Base-by-base conservation (phyloP, 2,888 invertebrate species). In the Apotomis betuletana region DNA sequence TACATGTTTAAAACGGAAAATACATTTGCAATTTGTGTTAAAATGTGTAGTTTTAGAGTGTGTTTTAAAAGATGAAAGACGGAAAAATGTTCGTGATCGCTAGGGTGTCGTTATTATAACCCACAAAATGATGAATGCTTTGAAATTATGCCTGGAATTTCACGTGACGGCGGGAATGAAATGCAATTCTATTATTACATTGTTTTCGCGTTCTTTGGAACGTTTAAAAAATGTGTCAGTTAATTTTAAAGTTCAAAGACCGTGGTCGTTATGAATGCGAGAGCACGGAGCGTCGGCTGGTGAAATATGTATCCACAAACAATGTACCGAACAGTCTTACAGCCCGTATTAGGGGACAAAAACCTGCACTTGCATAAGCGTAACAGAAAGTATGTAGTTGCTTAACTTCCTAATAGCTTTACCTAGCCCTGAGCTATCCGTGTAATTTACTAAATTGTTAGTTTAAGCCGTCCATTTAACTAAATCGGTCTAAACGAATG, bases 1-100 rank as follows among this genome's bases (percentile, higher is more conserved):
- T 82, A 87, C 90, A 88, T 92, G 92, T 91, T 91, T 86, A 92
- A 91, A 90, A 88, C 89, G 90, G 91, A 90, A 88, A 90, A 90
- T 86, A 85, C 84, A 85, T 80, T 85, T 87, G 85, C 87, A 80
- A 75, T 75, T 80, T 87, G 85, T 90, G 82, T 83, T 86, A 90
- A 89, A 67, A 80, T 80, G 80, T 77, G 77, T 70, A 78, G 73
- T 82, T 86, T 85, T 60, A 84, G 88, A 87, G 87, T 85, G 83
- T 77, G 82, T 84, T 86, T 87, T 83, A 87, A 70, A 69, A 71
- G 61, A 60, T 27, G 5, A 36, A 69, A 57, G 54, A 38, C 44
- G 27, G 46, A 65, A 60, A 84, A 86, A 83, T 27, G 27, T 81
- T 75, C 77, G 79, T 77, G 78, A 81, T 78, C 75, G 76, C 81